Percentiles rank a stretch among this genome's conserved stretches.
Evolutionary conservation across 2,113 vertebrate genomes (phyloP).

Genomic region (Gymnobelideus leadbeateri): DNA sequence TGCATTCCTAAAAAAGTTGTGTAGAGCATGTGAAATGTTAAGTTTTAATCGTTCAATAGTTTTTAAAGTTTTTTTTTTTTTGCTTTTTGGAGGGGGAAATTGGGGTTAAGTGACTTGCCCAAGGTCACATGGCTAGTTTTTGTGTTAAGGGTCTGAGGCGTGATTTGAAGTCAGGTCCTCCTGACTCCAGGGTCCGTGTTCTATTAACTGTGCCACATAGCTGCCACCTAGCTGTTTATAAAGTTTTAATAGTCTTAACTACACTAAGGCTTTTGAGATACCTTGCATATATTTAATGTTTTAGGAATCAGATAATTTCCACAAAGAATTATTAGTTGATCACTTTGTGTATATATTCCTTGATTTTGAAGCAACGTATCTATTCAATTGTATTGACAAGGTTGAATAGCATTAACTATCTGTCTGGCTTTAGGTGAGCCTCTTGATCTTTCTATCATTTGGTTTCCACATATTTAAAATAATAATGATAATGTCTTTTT

Average conservation of each 20-base stretch:
- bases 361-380: neutral
- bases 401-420: neutral
- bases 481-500: conserved; percentile 11
- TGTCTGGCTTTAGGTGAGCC: neutral
- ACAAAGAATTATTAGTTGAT: neutral
- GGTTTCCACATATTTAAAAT: conserved; percentile 49
- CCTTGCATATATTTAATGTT: neutral
- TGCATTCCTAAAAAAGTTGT: conserved; percentile 18
- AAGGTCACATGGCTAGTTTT: too few relatives aligned
- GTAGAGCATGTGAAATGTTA: neutral
- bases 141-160: too few relatives aligned
- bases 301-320: neutral
- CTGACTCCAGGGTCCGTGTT: too few relatives aligned
- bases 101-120: too few relatives aligned
- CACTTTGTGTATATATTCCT: neutral
- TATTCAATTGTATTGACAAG: neutral
- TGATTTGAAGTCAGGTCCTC: too few relatives aligned
- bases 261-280: neutral
- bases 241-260: neutral
- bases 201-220: too few relatives aligned
- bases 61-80: too few relatives aligned
- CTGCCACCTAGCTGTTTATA: too few relatives aligned
- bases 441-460: conserved; percentile 3
- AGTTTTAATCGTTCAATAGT: too few relatives aligned
- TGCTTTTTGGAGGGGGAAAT: too few relatives aligned